phyloP scores from a whole-genome alignment of 23 tunicate genomes.

The Halocynthia roretzi region DNA sequence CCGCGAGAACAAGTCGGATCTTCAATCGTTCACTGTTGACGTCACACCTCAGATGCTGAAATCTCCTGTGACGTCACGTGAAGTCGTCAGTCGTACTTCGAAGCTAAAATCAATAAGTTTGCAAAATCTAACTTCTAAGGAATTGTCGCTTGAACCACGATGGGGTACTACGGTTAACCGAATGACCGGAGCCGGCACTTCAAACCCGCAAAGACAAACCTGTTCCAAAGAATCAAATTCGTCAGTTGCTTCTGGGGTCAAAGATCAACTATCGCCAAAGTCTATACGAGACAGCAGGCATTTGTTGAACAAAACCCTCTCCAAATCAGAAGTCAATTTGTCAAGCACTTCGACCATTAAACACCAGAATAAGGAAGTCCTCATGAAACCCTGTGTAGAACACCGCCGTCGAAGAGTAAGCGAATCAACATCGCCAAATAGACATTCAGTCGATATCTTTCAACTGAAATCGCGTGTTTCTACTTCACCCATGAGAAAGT shows the following conservation, averaged over 20 bases:
- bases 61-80: conserved; percentile 8
- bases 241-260: no score
- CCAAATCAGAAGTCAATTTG: conserved; percentile 19
- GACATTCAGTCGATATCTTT: conserved; percentile 8
- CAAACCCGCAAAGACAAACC: no score
- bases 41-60: background rate
- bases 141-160: background rate
- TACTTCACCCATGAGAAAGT: background rate
- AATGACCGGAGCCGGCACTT: background rate
- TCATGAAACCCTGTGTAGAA: no score
- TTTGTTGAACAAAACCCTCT: conserved; percentile 14
- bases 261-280: no score
- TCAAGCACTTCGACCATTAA: no score
- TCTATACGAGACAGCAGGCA: conserved; percentile 7
- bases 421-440: background rate
- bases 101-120: conserved; percentile 35
- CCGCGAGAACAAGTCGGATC: background rate
- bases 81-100: background rate
- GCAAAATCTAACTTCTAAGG: conserved; percentile 37
- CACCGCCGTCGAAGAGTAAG: background rate
- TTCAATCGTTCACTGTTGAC: background rate
- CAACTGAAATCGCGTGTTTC: background rate
- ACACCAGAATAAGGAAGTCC: no score
- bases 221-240: no score
- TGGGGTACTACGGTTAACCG: background rate